A percentile compares a stretch with the other conserved stretches of the same genome.
These are phyloP conservation scores for Bos taurus DNA, from an alignment of 2,113 vertebrate genomes.

Conservation along the genomic window ARS-UCD2.0 NC_037334.1:18849001-18849500, in stretches of 20 bases:
- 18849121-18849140: background rate
- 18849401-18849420: fast-evolving
- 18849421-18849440: background rate
- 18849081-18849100: background rate
- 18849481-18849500: background rate
- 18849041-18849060: background rate
- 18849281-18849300: background rate
- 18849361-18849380: background rate
- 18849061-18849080: slow-evolving; percentile 19
- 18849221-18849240: background rate
- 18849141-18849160: background rate
- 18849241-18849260: slow-evolving; percentile 32
- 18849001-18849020: background rate
- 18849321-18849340: background rate
- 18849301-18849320: background rate
- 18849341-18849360: background rate
- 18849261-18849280: background rate
- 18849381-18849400: background rate
- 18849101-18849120: background rate
- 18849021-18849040: background rate
- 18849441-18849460: background rate
- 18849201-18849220: fast-evolving
- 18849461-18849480: background rate
- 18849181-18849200: background rate
- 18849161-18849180: background rate